Conservation (phyloP, 2,888 invertebrate genomes). For the Oxyscelio sp. region DNA sequence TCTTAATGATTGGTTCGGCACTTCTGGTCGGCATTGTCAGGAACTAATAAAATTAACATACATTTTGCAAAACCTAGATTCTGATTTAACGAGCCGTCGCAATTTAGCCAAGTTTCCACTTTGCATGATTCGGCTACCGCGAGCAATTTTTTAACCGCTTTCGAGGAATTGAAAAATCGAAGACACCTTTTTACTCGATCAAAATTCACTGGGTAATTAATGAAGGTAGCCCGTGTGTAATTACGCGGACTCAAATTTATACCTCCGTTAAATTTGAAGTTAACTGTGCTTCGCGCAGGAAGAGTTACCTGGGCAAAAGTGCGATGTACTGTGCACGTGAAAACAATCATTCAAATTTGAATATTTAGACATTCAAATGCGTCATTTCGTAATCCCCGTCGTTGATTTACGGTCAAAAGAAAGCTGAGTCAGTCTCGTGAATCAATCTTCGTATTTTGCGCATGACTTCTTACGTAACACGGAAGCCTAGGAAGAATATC, state of each 20-base stretch:
- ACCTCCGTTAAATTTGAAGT: background rate
- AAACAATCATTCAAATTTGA: constrained; percentile 8
- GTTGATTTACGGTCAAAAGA: constrained; percentile 49
- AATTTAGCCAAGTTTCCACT: constrained; percentile 6
- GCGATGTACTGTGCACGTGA: background rate
- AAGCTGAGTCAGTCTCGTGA: constrained; percentile 62
- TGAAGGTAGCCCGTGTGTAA: background rate
- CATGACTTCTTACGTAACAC: constrained; percentile 70
- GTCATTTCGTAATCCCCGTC: constrained; percentile 27
- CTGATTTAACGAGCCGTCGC: constrained; percentile 37
- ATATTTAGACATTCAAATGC: constrained; percentile 35
- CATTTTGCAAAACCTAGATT: constrained; percentile 28
- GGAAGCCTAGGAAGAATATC: constrained; percentile 53
- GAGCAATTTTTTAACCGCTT: background rate
- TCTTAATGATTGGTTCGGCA: constrained; percentile 42
- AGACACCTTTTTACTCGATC: background rate
- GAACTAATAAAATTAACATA: constrained; percentile 54
- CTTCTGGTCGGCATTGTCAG: constrained; percentile 45
- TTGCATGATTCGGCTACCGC: constrained; percentile 17
- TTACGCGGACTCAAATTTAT: background rate
- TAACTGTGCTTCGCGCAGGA: background rate
- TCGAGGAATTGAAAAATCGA: background rate
- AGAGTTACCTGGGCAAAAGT: no score
- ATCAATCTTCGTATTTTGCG: constrained; percentile 64
- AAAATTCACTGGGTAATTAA: no score